Conservation (phyloP, 2,888 invertebrate genomes). For the Gnatocerus cornutus region DNA sequence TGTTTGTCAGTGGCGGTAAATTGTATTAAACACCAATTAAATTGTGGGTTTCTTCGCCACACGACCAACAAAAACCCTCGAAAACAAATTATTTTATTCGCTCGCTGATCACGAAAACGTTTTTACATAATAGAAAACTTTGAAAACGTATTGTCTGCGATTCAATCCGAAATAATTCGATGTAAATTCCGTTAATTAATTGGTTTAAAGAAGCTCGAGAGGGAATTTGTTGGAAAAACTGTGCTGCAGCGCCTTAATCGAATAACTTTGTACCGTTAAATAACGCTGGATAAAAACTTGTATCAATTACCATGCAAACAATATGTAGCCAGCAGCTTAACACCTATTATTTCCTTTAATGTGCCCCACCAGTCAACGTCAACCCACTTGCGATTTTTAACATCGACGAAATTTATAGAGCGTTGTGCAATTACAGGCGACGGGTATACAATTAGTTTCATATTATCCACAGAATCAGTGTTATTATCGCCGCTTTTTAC, state of each 20-base stretch:
- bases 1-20: constrained; percentile 16
- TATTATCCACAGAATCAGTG: constrained; percentile 37
- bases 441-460: constrained; percentile 38
- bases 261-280: constrained; percentile 37
- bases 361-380: constrained; percentile 44
- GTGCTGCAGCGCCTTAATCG: constrained; percentile 15
- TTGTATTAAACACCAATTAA: constrained; percentile 40
- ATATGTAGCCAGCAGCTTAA: constrained; percentile 41
- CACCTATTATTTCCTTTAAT: constrained; percentile 45
- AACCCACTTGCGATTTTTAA: constrained; percentile 42
- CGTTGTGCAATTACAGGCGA: constrained; percentile 39
- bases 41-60: constrained; percentile 20
- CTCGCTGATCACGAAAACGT: constrained; percentile 11
- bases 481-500: constrained; percentile 30
- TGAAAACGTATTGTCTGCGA: constrained; percentile 34
- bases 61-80: constrained; percentile 14
- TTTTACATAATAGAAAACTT: constrained; percentile 28
- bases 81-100: constrained; percentile 28
- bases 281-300: constrained; percentile 22
- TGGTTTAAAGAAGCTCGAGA: constrained; percentile 13
- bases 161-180: constrained; percentile 32
- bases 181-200: constrained; percentile 37
- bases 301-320: constrained; percentile 46
- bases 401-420: constrained; percentile 42
- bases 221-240: constrained; percentile 1